Conservation (phyloP, 2,888 invertebrate genomes). For the Brenthis daphne region DNA sequence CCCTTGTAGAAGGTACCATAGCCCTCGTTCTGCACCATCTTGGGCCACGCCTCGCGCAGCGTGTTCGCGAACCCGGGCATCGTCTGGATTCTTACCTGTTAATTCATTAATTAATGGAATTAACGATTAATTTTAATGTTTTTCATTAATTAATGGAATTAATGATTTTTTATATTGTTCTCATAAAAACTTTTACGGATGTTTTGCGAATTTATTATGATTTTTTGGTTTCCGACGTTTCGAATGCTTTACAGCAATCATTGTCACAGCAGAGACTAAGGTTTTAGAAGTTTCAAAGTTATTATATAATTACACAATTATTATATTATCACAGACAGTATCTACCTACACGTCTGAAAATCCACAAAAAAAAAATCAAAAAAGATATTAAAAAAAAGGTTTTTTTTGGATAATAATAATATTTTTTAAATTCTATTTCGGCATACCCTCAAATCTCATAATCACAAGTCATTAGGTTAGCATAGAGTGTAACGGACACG, state of each 20-base stretch:
- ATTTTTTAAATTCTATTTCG: too few species aligned
- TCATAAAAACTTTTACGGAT: too few species aligned
- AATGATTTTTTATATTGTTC: not conserved
- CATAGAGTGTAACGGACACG: slow-evolving; percentile 3
- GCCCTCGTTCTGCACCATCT: slow-evolving; percentile 94
- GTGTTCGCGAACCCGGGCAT: slow-evolving; percentile 95
- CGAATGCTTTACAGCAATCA: too few species aligned
- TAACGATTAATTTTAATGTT: not conserved
- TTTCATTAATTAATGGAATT: not conserved
- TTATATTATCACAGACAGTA: not conserved
- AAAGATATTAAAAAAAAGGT: too few species aligned
- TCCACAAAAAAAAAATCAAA: too few species aligned
- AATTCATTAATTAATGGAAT: not conserved
- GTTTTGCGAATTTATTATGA: too few species aligned
- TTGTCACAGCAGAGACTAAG: too few species aligned
- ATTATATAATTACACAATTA: not conserved
- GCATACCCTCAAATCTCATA: slow-evolving; percentile 19
- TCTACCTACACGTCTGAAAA: too few species aligned
- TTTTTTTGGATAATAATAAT: too few species aligned
- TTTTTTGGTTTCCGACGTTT: too few species aligned
- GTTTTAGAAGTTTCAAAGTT: too few species aligned
- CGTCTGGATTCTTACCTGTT: slow-evolving; percentile 95
- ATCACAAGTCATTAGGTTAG: slow-evolving; percentile 15
- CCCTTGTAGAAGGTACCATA: slow-evolving; percentile 97
- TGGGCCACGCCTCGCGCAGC: slow-evolving; percentile 94